Evolutionary conservation across 2,888 invertebrate species (phyloP), one percentile per base, ranked within the genome.

Genomic region (Agrochola circellaris): DNA sequence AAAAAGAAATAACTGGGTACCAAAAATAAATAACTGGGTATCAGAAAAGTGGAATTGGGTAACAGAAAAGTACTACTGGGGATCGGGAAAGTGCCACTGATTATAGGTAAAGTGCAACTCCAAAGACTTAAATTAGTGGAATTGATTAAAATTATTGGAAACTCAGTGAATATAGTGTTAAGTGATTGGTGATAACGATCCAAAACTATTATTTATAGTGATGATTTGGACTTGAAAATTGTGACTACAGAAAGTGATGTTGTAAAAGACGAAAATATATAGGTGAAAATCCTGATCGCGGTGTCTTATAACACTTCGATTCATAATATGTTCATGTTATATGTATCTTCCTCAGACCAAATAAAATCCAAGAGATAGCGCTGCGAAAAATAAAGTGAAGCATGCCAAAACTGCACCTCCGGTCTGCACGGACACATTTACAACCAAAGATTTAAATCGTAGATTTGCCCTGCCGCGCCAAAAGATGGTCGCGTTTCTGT

Each of bases 141-240:
- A 64, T 17, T 34, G 83, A 64, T 48, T 61, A 3, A 23, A 42
- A 61, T 72, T 15, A 68, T 58, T 45, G 26, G 2, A 64, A 30
- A 68, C 78, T 26, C 26, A 26, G 54, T 79, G 76, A 30, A 13
- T 15, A 1, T 79, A 56, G 30, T 38, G 20, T 48, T 48, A 75
- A 54, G 82, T 75, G 34, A 75, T 73, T 67, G 66, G 56, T 67
- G 48, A 51, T n/a, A 6, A 62, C 5, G n/a, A 56, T 38, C 26
- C 66, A 61, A 62, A 67, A 79, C 67, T n/a, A 42, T 51, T 56
- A 42, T 9, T 15, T 26, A 20, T 7, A 76, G 45, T 58, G 38
- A 67, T 48, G 30, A 66, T 77, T 23, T 15, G 48, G 11, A 77
- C 62, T 26, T 61, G 2, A 42, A 42, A 58, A 77, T 67, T 82